These are phyloP conservation scores for Subanguina moxae DNA, from an alignment of 1,140 invertebrate genomes.

Conservation along the genomic window DNA sequence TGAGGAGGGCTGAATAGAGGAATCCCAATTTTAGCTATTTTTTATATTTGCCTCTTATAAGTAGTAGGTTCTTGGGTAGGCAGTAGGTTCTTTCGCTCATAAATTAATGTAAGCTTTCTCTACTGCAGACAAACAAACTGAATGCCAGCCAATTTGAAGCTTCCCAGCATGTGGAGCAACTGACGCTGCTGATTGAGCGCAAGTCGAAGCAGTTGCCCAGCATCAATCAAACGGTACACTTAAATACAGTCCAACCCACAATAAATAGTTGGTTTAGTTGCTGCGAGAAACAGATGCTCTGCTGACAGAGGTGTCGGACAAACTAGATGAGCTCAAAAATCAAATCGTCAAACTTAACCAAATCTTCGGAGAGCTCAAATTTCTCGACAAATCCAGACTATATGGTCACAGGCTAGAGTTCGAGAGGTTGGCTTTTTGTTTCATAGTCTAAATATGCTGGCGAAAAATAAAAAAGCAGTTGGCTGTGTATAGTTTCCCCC, in stretches of 20 bases:
- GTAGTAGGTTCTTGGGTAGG: too few relatives aligned
- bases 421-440: conserved; percentile 17
- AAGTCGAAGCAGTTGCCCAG: conserved; percentile 7
- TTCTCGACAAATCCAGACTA: conserved; percentile 12
- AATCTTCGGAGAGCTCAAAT: conserved; percentile 21
- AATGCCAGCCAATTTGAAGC: conserved; percentile 18
- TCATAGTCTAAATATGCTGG: neutral
- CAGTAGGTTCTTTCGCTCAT: too few relatives aligned
- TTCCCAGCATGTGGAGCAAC: conserved; percentile 20
- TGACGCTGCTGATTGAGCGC: conserved; percentile 28
- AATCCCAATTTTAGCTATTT: too few relatives aligned
- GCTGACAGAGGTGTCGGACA: conserved; percentile 25
- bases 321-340: conserved; percentile 30
- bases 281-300: conserved; percentile 24
- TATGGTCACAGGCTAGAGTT: conserved; percentile 27
- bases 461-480: too few relatives aligned
- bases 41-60: too few relatives aligned
- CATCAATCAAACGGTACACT: conserved; percentile 26
- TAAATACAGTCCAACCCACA: neutral
- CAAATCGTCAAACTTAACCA: conserved; percentile 6
- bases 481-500: too few relatives aligned
- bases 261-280: conserved; percentile 8
- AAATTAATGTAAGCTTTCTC: too few relatives aligned
- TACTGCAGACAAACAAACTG: conserved; percentile 23
- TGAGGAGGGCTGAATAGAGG: too few relatives aligned